These are phyloP conservation scores for Acanthococcus lagerstroemiae DNA, from an alignment of 2,888 invertebrate species.

Conservation along the genomic window DNA sequence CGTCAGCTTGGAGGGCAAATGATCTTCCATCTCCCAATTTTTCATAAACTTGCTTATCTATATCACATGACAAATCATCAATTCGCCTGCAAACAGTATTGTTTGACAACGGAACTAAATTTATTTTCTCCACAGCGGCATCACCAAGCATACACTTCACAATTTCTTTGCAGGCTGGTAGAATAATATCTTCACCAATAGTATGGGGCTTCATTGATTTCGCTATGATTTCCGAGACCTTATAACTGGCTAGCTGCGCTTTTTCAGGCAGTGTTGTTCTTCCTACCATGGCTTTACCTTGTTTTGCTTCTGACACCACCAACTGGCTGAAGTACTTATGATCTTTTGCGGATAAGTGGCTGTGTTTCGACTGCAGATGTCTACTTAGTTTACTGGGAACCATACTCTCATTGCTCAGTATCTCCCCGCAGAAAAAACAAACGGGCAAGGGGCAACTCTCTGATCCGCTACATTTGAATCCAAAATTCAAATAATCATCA, in stretches of 20 bases:
- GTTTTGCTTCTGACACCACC: constrained; percentile 7
- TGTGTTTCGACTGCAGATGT: constrained; percentile 14
- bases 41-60: constrained; percentile 11
- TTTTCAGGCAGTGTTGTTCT: constrained; percentile 14
- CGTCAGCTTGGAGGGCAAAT: constrained; percentile 10
- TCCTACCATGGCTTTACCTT: neutral
- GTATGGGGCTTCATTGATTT: no score
- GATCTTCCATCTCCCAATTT: constrained; percentile 12
- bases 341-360: constrained; percentile 12
- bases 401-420: neutral
- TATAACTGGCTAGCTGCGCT: constrained; percentile 17
- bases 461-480: neutral
- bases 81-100: neutral
- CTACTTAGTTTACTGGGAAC: constrained; percentile 3
- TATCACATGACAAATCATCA: neutral
- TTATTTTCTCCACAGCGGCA: neutral
- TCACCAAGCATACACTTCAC: no score
- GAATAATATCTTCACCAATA: no score
- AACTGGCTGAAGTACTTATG: constrained; percentile 12
- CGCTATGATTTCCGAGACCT: neutral
- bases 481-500: neutral
- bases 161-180: no score
- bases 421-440: neutral
- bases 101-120: neutral
- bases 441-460: neutral